These are phyloP conservation scores for Bovichtus diacanthus DNA, from an alignment of 2,797 vertebrate genomes.

Conservation along the genomic window DNA sequence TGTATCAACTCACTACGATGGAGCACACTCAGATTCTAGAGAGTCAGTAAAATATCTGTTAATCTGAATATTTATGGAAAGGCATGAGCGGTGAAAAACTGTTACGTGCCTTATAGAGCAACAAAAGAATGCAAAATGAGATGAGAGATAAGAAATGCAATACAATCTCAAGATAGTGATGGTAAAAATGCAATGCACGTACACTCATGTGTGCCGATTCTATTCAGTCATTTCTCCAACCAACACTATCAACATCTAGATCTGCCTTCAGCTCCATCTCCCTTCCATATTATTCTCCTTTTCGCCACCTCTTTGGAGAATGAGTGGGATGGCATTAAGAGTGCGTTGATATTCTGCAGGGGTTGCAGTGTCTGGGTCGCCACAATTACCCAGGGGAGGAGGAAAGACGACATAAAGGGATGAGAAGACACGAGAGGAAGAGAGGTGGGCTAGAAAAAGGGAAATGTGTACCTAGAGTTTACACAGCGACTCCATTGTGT, in stretches of 20 bases:
- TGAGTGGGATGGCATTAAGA: slow-evolving; percentile 42
- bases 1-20: neutral
- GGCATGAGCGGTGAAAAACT: neutral
- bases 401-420: slow-evolving; percentile 13
- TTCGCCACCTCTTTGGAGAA: slow-evolving; percentile 45
- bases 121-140: neutral
- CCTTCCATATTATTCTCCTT: slow-evolving; percentile 16
- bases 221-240: slow-evolving; percentile 25
- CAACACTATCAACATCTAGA: slow-evolving; percentile 43
- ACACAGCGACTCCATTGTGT: slow-evolving; percentile 33
- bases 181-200: neutral
- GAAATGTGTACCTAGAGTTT: slow-evolving; percentile 37
- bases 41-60: neutral
- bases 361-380: slow-evolving; percentile 55
- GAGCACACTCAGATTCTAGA: neutral
- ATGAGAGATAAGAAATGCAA: neutral
- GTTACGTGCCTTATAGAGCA: neutral
- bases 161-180: neutral
- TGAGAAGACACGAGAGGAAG: slow-evolving; percentile 20
- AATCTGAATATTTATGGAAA: neutral
- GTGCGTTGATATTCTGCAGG: slow-evolving; percentile 63
- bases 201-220: neutral
- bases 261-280: slow-evolving; percentile 43
- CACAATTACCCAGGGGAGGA: slow-evolving; percentile 31
- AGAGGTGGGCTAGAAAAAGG: slow-evolving; percentile 6